phyloP scores from a whole-genome alignment of 2,113 vertebrate species.

The Pungitius pungitius region DNA sequence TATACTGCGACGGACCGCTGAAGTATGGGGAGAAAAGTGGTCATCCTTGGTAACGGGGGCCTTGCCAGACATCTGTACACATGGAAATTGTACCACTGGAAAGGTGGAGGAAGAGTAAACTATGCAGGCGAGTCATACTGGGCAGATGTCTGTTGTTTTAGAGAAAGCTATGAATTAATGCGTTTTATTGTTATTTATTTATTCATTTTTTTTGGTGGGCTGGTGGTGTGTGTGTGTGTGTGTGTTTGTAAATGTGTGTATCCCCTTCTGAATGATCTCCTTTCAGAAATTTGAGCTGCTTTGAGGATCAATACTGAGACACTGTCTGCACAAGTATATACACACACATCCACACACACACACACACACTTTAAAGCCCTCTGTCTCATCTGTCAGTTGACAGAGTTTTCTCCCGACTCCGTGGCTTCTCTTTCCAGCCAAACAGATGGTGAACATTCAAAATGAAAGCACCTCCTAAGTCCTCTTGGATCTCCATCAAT shows the following conservation, averaged over 20 bases:
- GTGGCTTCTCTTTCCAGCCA: conserved; percentile 64
- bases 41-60: conserved; percentile 36
- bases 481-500: conserved; percentile 75
- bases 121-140: conserved; percentile 35
- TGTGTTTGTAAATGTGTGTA: conserved; percentile 58
- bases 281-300: conserved; percentile 72
- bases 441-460: conserved; percentile 78
- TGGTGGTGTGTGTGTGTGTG: neutral
- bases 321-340: conserved; percentile 53
- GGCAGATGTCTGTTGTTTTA: conserved; percentile 44
- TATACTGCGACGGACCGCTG: conserved; percentile 25
- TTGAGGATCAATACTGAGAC: conserved; percentile 72
- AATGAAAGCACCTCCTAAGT: conserved; percentile 78
- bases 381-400: conserved; percentile 74
- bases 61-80: conserved; percentile 21
- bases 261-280: conserved; percentile 68
- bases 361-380: conserved; percentile 42
- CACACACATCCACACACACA: conserved; percentile 23
- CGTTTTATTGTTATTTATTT: neutral
- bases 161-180: conserved; percentile 31
- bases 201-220: neutral
- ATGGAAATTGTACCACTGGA: conserved; percentile 46
- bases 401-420: conserved; percentile 64
- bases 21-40: conserved; percentile 55
- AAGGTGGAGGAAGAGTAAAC: conserved; percentile 30